Conservation (phyloP, 2,888 invertebrate species). For the Campopleginae sp. region DNA sequence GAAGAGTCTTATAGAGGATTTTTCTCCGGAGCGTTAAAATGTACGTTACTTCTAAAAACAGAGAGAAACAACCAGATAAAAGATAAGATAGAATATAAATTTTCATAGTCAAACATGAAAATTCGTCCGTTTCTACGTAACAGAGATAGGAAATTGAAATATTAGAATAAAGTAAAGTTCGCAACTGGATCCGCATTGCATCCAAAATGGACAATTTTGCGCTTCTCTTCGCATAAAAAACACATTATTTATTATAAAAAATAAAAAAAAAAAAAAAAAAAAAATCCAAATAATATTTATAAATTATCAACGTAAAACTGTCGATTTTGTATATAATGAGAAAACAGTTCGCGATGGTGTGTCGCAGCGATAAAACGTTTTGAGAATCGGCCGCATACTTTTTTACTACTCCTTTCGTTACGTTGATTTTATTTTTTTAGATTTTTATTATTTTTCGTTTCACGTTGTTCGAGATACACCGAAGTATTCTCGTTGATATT, state of each 20-base stretch:
- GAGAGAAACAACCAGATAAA: conserved; percentile 33
- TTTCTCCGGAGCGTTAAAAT: conserved; percentile 53
- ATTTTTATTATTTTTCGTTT: conserved; percentile 62
- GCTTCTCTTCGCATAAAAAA: conserved; percentile 12
- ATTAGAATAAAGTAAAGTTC: conserved; percentile 64
- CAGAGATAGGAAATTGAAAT: conserved; percentile 65
- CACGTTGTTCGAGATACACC: conserved; percentile 55
- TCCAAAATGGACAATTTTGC: conserved; percentile 66
- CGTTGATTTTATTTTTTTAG: conserved; percentile 63
- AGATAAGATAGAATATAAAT: conserved; percentile 57
- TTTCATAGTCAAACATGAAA: conserved; percentile 73
- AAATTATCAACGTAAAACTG: conserved; percentile 24
- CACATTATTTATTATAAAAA: neutral
- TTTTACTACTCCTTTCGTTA: conserved; percentile 47
- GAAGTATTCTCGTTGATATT: conserved; percentile 63
- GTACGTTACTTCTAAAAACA: conserved; percentile 62
- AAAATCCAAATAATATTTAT: neutral
- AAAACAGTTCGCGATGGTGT: conserved; percentile 67
- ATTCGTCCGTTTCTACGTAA: conserved; percentile 45
- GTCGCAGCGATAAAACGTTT: conserved; percentile 71
- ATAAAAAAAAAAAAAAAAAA: neutral
- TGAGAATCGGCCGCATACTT: conserved; percentile 75
- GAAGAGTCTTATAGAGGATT: conserved; percentile 63
- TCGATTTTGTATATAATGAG: conserved; percentile 74
- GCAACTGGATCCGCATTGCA: conserved; percentile 73